Evolutionary conservation across 2,888 invertebrate genomes (phyloP).

Genomic region (Dioctria linearis): DNA sequence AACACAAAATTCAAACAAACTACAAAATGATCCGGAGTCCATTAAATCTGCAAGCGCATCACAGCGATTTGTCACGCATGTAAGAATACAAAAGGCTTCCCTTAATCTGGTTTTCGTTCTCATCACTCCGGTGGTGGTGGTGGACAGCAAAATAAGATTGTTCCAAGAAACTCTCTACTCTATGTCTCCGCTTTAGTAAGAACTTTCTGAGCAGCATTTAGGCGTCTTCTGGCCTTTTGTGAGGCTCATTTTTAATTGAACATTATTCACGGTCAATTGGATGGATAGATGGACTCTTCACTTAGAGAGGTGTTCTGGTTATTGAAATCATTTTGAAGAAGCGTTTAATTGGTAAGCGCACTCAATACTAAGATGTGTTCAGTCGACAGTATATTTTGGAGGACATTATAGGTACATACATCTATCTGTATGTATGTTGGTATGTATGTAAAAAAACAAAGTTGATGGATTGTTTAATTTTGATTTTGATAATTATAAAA

Average conservation of each 20-base stretch:
- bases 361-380: background rate
- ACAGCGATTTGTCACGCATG: conserved; percentile 56
- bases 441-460: too few species aligned
- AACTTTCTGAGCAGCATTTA: background rate
- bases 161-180: conserved; percentile 19
- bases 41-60: conserved; percentile 55
- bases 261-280: conserved; percentile 46
- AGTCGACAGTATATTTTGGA: too few species aligned
- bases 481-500: too few species aligned
- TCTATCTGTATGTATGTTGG: too few species aligned
- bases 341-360: conserved; percentile 47
- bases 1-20: conserved; percentile 39
- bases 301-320: conserved; percentile 24
- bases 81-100: conserved; percentile 51
- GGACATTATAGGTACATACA: too few species aligned
- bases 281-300: background rate
- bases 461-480: too few species aligned
- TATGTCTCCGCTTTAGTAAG: conserved; percentile 2
- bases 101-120: conserved; percentile 34
- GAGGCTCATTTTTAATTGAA: conserved; percentile 2
- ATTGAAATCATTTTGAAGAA: conserved; percentile 29
- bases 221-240: background rate
- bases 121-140: background rate
- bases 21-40: conserved; percentile 29
- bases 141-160: conserved; percentile 27